phyloP scores from a whole-genome alignment of 1,140 invertebrate species.

The Papilio xuthus region DNA sequence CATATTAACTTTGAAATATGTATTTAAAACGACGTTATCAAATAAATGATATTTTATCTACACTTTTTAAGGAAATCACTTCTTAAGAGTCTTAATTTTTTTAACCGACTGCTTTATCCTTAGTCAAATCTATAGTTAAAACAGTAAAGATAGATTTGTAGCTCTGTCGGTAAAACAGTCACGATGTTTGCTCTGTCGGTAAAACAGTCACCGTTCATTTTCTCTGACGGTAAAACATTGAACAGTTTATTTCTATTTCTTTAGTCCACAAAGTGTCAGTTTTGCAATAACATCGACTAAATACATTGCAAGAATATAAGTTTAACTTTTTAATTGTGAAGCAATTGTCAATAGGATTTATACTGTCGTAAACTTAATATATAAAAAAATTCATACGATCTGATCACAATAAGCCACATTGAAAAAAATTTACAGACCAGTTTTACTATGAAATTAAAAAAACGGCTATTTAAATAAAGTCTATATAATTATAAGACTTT shows the following conservation, averaged over 20 bases:
- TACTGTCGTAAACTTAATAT: not conserved
- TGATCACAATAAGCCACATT: constrained; percentile 15
- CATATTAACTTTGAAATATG: not conserved
- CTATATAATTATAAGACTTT: not conserved
- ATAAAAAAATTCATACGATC: not conserved
- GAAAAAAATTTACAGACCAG: not conserved
- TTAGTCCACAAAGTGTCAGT: not conserved
- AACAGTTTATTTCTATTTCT: not conserved
- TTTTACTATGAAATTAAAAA: not conserved
- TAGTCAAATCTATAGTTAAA: not conserved
- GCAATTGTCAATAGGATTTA: not conserved
- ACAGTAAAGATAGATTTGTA: not conserved
- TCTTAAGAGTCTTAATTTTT: not conserved
- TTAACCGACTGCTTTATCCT: not conserved
- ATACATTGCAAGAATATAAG: not conserved
- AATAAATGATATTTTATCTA: not conserved
- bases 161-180: not conserved
- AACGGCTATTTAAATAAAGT: not conserved
- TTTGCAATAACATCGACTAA: not conserved
- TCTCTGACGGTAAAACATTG: no score
- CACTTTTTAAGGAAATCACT: not conserved
- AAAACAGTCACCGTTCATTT: not conserved
- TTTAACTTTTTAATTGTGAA: not conserved
- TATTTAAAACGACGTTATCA: constrained; percentile 5
- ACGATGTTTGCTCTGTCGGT: not conserved